Percentiles rank a stretch among this genome's conserved stretches.
Evolutionary conservation across 2,113 vertebrate genomes (phyloP).

Genomic region (Lophura nycthemera): DNA sequence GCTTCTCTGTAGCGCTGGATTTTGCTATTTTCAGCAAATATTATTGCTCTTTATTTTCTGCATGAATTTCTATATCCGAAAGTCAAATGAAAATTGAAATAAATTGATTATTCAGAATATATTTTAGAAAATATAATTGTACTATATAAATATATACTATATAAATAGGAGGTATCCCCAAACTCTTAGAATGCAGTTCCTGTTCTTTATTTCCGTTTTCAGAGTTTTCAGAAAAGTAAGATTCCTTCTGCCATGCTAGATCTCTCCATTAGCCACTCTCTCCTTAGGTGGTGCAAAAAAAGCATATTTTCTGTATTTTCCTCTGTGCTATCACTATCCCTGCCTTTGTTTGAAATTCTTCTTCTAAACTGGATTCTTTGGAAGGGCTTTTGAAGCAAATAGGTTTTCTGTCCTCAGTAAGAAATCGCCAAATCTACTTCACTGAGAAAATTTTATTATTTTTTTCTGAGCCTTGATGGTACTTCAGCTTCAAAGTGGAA

Average conservation of each 20-base stretch:
- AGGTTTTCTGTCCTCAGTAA: slow-evolving; percentile 34
- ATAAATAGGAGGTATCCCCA: neutral
- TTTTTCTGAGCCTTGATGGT: neutral
- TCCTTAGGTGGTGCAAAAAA: neutral
- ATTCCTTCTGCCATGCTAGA: neutral
- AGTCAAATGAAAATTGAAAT: neutral
- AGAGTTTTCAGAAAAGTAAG: neutral
- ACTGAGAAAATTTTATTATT: neutral
- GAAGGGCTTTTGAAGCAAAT: slow-evolving; percentile 30
- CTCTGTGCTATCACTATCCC: neutral
- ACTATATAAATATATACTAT: no score
- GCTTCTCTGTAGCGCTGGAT: neutral
- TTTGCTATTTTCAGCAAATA: neutral
- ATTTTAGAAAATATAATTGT: neutral
- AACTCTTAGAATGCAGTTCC: neutral
- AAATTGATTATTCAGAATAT: neutral
- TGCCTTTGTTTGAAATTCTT: neutral
- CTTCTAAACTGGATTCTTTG: slow-evolving; percentile 27
- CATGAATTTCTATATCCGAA: neutral
- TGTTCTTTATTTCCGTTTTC: neutral
- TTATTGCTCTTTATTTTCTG: neutral
- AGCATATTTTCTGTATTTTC: neutral
- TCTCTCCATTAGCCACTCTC: neutral
- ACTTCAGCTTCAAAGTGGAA: slow-evolving; percentile 19
- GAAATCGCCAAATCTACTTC: slow-evolving; percentile 12